Evolutionary conservation across 2,797 vertebrate genomes (phyloP).

Genomic region (Triplophysa bombifrons): DNA sequence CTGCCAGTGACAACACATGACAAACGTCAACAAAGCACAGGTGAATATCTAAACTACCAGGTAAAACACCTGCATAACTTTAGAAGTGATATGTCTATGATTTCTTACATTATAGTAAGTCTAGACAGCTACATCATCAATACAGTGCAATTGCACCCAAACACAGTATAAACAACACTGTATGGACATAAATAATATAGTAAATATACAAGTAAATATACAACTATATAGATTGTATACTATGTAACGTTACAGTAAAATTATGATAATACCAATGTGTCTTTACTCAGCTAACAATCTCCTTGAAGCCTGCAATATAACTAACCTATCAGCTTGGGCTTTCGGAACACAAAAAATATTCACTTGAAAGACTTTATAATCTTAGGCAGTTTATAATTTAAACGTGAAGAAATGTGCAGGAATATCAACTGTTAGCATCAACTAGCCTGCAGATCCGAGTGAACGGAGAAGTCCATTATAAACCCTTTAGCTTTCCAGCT

Average conservation of each 20-base stretch:
- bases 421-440: background rate
- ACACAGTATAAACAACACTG: background rate
- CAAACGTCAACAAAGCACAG: background rate
- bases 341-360: background rate
- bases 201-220: too few relatives aligned
- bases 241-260: background rate
- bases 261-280: background rate
- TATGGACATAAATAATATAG: background rate
- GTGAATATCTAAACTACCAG: background rate
- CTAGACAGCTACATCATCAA: background rate
- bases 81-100: background rate
- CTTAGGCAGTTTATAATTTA: background rate
- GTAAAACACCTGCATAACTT: background rate
- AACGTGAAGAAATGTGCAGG: constrained; percentile 1
- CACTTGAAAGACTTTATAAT: background rate
- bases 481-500: constrained; percentile 18
- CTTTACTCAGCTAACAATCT: constrained; percentile 1
- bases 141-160: background rate
- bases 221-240: too few relatives aligned
- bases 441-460: constrained; percentile 25
- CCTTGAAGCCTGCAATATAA: background rate
- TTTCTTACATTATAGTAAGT: background rate
- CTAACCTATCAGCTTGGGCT: too few relatives aligned
- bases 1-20: background rate
- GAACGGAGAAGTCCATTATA: constrained; percentile 23